Evolutionary conservation across 2,797 vertebrate genomes (phyloP).

Genomic region (Argyrosomus regius): DNA sequence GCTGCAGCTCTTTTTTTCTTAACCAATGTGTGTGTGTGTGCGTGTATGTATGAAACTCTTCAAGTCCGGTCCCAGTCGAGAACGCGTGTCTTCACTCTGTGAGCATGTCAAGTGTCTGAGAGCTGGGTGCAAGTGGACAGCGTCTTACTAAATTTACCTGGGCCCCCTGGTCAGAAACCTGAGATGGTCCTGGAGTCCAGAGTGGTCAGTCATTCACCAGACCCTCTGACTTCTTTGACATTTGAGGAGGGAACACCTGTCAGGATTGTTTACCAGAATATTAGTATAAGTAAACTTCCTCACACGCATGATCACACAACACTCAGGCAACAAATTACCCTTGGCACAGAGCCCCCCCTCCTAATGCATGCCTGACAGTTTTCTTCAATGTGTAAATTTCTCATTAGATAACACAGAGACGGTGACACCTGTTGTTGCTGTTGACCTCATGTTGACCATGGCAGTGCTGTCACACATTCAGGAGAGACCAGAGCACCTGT

Average conservation of each 20-base stretch:
- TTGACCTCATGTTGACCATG: constrained; percentile 32
- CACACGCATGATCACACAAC: constrained; percentile 14
- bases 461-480: constrained; percentile 44
- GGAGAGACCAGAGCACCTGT: constrained; percentile 58
- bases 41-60: constrained; percentile 5
- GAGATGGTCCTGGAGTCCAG: constrained; percentile 60
- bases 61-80: constrained; percentile 1
- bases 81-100: constrained; percentile 43
- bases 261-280: constrained; percentile 42
- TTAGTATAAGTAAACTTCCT: constrained; percentile 34
- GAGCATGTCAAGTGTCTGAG: constrained; percentile 67
- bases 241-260: constrained; percentile 56
- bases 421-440: constrained; percentile 52
- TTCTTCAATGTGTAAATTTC: constrained; percentile 30
- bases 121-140: constrained; percentile 52
- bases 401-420: constrained; percentile 39
- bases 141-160: constrained; percentile 80
- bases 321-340: constrained; percentile 9
- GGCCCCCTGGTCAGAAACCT: constrained; percentile 69
- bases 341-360: background rate
- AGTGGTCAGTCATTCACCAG: constrained; percentile 55
- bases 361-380: constrained; percentile 1
- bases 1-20: background rate
- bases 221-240: constrained; percentile 74
- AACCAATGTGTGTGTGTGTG: constrained; percentile 7